phyloP scores from a whole-genome alignment of 2,888 invertebrate genomes.

The Volucella bombylans region DNA sequence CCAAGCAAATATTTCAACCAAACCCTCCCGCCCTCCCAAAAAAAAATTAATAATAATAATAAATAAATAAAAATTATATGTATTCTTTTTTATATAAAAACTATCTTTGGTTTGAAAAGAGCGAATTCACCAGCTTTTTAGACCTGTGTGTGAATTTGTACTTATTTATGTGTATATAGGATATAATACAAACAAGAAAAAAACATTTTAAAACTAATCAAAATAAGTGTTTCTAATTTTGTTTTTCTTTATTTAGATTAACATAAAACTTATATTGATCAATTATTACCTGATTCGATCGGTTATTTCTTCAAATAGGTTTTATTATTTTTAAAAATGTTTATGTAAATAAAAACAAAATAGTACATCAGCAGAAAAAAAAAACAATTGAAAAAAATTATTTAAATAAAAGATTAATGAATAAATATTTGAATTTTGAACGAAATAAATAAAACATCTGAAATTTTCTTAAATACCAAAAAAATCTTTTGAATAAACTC shows the following conservation, averaged over 20 bases:
- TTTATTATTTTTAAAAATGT: slow-evolving; percentile 27
- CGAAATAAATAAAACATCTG: slow-evolving; percentile 9
- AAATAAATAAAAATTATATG: slow-evolving; percentile 6
- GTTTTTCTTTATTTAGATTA: background rate
- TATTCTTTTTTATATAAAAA: slow-evolving; percentile 26
- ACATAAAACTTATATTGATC: background rate
- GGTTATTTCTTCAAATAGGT: background rate
- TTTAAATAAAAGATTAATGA: slow-evolving; percentile 9
- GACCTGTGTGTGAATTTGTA: slow-evolving; percentile 42
- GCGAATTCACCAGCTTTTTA: slow-evolving; percentile 12
- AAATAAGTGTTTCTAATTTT: slow-evolving; percentile 11
- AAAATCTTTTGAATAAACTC: background rate
- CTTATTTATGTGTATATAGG: slow-evolving; percentile 39
- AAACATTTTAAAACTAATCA: background rate
- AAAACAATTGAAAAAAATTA: background rate
- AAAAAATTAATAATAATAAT: slow-evolving; percentile 1
- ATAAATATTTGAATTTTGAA: slow-evolving; percentile 50
- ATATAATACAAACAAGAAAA: slow-evolving; percentile 30
- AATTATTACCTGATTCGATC: background rate
- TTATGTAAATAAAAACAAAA: slow-evolving; percentile 42
- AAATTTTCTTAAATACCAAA: background rate
- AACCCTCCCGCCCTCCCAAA: background rate
- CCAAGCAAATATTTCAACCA: slow-evolving; percentile 24
- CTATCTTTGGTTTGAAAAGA: slow-evolving; percentile 18
- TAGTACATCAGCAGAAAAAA: slow-evolving; percentile 22